Conservation (phyloP, 2,888 invertebrate genomes). For the Mesodorylaimus sp. region DNA sequence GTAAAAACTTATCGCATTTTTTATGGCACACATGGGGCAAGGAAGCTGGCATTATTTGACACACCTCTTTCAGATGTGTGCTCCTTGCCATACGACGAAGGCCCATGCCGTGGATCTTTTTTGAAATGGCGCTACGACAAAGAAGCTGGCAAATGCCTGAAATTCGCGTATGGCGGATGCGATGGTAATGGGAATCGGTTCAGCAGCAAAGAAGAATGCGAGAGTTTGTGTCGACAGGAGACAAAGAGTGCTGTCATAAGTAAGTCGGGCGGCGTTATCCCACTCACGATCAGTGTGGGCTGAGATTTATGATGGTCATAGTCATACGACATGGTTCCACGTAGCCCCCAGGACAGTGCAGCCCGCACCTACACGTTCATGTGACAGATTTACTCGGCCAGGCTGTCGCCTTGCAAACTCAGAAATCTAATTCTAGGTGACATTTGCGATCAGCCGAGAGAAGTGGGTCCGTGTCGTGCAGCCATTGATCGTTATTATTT, state of each 20-base stretch:
- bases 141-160: conserved; percentile 42
- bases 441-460: conserved; percentile 48
- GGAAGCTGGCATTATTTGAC: neutral
- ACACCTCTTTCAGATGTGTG: conserved; percentile 46
- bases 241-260: too few relatives aligned
- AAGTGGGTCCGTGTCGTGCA: conserved; percentile 52
- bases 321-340: too few relatives aligned
- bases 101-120: conserved; percentile 49
- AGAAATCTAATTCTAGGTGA: too few relatives aligned
- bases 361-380: too few relatives aligned
- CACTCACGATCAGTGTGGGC: too few relatives aligned
- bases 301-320: too few relatives aligned
- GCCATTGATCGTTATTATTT: conserved; percentile 51
- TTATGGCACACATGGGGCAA: too few relatives aligned
- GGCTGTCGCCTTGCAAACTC: too few relatives aligned
- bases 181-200: conserved; percentile 69
- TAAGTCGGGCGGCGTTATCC: too few relatives aligned
- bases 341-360: too few relatives aligned
- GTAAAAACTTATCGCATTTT: too few relatives aligned
- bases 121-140: conserved; percentile 53
- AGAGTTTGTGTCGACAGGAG: conserved; percentile 50
- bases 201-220: conserved; percentile 53
- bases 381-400: too few relatives aligned
- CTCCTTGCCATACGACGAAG: conserved; percentile 45
- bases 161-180: conserved; percentile 69